phyloP scores from a whole-genome alignment of 30 jellyfish, hydroid and myxozoan genomes.

The Turritopsis rubra region DNA sequence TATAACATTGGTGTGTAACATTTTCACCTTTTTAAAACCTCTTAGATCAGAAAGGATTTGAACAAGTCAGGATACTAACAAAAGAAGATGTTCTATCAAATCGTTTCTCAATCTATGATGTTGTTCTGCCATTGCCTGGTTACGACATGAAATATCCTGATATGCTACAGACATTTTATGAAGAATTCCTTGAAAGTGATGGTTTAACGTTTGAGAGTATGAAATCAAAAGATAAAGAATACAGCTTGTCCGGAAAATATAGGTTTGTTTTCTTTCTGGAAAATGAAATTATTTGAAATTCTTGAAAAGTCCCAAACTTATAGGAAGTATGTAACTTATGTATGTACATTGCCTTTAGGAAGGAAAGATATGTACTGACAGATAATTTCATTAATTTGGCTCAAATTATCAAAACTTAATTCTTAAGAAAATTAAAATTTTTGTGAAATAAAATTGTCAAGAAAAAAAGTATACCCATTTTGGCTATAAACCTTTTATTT shows the following conservation, averaged over 20 bases:
- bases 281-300: too few species aligned
- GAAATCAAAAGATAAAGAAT: slow-evolving; percentile 65
- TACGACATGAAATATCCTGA: slow-evolving; percentile 81
- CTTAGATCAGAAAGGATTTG: slow-evolving; percentile 26
- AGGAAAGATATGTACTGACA: too few species aligned
- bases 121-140: slow-evolving; percentile 97
- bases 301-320: too few species aligned
- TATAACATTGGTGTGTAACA: too few species aligned
- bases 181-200: slow-evolving; percentile 44
- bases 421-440: too few species aligned
- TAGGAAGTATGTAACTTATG: too few species aligned
- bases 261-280: slow-evolving; percentile 41
- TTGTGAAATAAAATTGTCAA: too few species aligned
- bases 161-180: slow-evolving; percentile 28
- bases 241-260: slow-evolving; percentile 88
- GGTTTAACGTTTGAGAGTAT: slow-evolving; percentile 51
- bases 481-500: too few species aligned
- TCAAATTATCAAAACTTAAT: too few species aligned
- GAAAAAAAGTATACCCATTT: too few species aligned
- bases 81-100: slow-evolving; percentile 46
- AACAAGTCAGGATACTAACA: slow-evolving; percentile 31
- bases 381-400: too few species aligned
- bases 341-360: too few species aligned
- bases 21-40: background rate
- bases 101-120: slow-evolving; percentile 51